These are phyloP conservation scores for Melipona beecheii DNA, from an alignment of 2,888 invertebrate species.

Conservation along the genomic window DNA sequence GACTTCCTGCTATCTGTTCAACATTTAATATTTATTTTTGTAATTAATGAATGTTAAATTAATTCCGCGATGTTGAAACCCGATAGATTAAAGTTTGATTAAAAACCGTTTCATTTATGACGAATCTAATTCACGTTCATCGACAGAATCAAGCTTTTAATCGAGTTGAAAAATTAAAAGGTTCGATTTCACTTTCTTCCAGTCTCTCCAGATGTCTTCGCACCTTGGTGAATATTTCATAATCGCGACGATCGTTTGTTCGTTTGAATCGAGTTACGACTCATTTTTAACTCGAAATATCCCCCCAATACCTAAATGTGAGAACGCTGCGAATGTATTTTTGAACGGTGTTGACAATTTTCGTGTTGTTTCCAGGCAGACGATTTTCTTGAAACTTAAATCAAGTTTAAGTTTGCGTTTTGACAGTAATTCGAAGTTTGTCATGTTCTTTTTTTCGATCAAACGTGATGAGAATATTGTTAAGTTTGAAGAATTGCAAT, in stretches of 20 bases:
- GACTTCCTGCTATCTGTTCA: conserved; percentile 5
- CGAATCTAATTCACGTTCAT: neutral
- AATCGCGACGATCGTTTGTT: neutral
- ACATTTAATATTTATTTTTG: conserved; percentile 16
- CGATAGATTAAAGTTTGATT: conserved; percentile 11
- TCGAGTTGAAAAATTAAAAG: neutral
- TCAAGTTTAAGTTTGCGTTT: too few relatives aligned
- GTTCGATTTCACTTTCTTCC: neutral
- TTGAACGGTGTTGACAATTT: too few relatives aligned
- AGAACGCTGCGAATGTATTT: too few relatives aligned
- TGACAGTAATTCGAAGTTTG: too few relatives aligned
- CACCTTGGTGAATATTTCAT: neutral
- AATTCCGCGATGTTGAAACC: neutral
- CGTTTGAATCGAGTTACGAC: too few relatives aligned
- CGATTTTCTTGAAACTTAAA: too few relatives aligned
- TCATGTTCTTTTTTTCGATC: too few relatives aligned
- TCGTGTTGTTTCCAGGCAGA: too few relatives aligned
- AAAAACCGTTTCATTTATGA: neutral
- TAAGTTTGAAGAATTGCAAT: too few relatives aligned
- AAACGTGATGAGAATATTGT: too few relatives aligned
- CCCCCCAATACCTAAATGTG: too few relatives aligned
- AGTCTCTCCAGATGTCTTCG: neutral
- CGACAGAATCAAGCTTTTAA: neutral
- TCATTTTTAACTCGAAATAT: too few relatives aligned
- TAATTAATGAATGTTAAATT: conserved; percentile 21